These are phyloP conservation scores for Psammodynastes pulverulentus DNA, from an alignment of 2,113 vertebrate species.

Conservation along the genomic window DNA sequence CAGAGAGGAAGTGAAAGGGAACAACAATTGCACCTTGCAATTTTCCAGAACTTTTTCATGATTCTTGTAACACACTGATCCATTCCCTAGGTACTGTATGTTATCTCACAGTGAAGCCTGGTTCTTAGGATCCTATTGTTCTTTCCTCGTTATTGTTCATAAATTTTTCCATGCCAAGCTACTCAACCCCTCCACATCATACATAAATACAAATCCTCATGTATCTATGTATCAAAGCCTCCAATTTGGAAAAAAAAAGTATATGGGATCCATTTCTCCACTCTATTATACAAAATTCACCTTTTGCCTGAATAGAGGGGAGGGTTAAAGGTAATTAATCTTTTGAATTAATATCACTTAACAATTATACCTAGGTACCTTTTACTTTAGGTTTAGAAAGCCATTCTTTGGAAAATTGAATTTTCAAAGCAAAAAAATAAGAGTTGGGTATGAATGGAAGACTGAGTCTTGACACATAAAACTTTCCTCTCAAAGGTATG, in stretches of 20 bases:
- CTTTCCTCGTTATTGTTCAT: background rate
- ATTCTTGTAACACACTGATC: background rate
- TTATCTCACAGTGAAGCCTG: background rate
- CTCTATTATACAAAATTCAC: background rate
- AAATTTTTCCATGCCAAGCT: background rate
- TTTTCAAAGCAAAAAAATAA: background rate
- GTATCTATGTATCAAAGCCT: background rate
- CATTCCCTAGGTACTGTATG: background rate
- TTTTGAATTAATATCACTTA: background rate
- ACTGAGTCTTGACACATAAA: no score
- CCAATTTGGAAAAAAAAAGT: background rate
- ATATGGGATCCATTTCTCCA: background rate
- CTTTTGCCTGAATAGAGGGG: background rate
- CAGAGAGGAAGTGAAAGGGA: background rate
- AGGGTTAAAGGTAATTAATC: background rate
- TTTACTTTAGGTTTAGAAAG: background rate
- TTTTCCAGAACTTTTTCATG: background rate
- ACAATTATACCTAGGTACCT: background rate
- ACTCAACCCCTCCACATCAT: background rate
- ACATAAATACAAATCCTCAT: background rate
- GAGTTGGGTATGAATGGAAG: background rate
- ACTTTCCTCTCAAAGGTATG: background rate
- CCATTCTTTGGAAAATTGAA: background rate
- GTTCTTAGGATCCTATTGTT: background rate
- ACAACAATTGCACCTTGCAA: background rate